Percentiles rank a stretch among this genome's conserved stretches.
Conservation (phyloP, 2,888 invertebrate genomes). For the Melipona bicolor region DNA sequence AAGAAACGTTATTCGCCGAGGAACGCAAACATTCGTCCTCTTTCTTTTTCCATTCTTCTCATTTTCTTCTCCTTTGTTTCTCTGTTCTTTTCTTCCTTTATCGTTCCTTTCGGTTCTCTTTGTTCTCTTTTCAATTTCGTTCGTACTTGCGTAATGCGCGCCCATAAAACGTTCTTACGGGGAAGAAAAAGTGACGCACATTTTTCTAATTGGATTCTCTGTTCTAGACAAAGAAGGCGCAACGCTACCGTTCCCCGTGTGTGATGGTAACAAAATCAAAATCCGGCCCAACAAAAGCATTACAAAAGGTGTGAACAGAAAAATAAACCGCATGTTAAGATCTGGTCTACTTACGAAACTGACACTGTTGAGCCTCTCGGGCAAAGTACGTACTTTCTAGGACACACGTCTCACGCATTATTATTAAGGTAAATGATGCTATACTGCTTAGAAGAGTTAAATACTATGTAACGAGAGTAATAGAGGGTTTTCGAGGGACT, state of each 20-base stretch:
- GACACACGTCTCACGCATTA: constrained; percentile 84
- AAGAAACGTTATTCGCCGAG: constrained; percentile 18
- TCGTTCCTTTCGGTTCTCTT: background rate
- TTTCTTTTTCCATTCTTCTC: background rate
- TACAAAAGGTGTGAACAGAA: constrained; percentile 74
- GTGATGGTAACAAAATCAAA: constrained; percentile 70
- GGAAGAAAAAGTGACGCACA: constrained; percentile 18
- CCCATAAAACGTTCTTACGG: constrained; percentile 28
- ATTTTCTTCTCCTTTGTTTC: background rate
- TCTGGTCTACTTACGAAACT: constrained; percentile 84
- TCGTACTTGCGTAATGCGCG: constrained; percentile 43
- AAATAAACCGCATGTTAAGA: constrained; percentile 79
- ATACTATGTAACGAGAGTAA: constrained; percentile 80
- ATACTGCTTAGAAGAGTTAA: constrained; percentile 82
- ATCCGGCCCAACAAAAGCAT: constrained; percentile 80
- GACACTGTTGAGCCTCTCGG: constrained; percentile 83
- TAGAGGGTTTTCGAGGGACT: constrained; percentile 12
- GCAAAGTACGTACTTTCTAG: constrained; percentile 84
- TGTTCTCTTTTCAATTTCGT: background rate
- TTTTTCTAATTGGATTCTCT: constrained; percentile 33
- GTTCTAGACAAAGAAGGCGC: constrained; percentile 33
- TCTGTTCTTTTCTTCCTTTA: background rate
- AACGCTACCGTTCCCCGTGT: constrained; percentile 60
- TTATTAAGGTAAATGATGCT: constrained; percentile 82
- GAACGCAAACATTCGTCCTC: constrained; percentile 23